Base-by-base conservation (phyloP, 2,888 invertebrate genomes). In the Amphipoea oculea region DNA sequence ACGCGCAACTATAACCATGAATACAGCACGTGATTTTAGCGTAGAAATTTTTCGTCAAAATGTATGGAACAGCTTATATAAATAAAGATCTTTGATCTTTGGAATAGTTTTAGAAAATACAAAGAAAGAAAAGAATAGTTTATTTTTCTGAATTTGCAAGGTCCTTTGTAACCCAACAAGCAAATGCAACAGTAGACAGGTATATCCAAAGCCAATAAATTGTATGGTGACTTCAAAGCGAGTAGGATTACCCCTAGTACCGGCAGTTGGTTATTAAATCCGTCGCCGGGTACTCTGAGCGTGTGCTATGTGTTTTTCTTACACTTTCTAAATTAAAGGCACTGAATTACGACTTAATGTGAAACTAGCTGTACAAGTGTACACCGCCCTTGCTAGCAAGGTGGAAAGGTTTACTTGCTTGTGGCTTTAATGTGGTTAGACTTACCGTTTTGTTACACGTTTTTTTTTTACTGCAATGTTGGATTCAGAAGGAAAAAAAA, bases 291-390 rank as follows among this genome's bases (percentile, higher is more conserved):
- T 14, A 82, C 85, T 73, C 42, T 23, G 51, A 65, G n/a, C 69
- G 78, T 63, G 71, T 73, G 70, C 73, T 40, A 68, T 76, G 45
- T 80, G 80, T 63, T 80, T 76, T 79, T 74, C 78, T 82, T 80
- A 83, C 81, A 88, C 86, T 86, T 89, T 88, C 82, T 82, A 86
- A 90, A 90, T 90, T 85, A 90, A 89, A 88, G 85, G 86, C 76
- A 85, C 87, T 90, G 86, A 84, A 90, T 90, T 87, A 89, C 81
- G 82, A 88, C 84, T 88, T 87, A 89, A 91, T 82, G 66, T 87
- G 86, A 88, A 91, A 91, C 89, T 92, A 90, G 90, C 90, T 86
- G 77, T 68, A 81, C 80, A 75, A 70, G 36, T 73, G 45, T 36
- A 4, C 48, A 14, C 76, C 68, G 70, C 73, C 54, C 65, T 57